These are phyloP conservation scores for Psilanteris sp. DNA, from an alignment of 1,140 invertebrate species.

Conservation along the genomic window DNA sequence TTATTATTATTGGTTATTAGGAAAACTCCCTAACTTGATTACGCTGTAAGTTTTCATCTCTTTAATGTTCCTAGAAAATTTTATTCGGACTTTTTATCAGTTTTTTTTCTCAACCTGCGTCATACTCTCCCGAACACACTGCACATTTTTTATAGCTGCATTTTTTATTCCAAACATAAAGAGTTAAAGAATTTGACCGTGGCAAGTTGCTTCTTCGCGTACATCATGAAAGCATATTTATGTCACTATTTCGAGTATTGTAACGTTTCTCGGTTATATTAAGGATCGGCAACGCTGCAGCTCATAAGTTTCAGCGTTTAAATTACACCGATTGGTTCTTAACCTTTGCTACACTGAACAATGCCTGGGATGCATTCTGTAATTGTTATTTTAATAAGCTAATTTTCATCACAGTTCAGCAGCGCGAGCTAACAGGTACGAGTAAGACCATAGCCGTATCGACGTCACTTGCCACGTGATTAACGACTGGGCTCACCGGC, in stretches of 20 bases:
- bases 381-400: slow-evolving; percentile 77
- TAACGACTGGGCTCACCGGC: slow-evolving; percentile 67
- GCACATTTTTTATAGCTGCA: no score
- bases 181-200: neutral
- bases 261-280: slow-evolving; percentile 30
- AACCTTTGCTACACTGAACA: slow-evolving; percentile 71
- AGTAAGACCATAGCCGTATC: slow-evolving; percentile 41
- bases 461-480: slow-evolving; percentile 65
- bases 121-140: no score
- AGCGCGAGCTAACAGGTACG: slow-evolving; percentile 44
- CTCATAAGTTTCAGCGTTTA: slow-evolving; percentile 62
- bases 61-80: no score
- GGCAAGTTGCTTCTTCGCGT: neutral
- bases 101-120: no score
- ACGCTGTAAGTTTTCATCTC: no score
- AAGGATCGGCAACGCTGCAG: slow-evolving; percentile 3
- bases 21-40: no score
- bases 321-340: slow-evolving; percentile 73
- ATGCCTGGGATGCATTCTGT: slow-evolving; percentile 69
- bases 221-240: slow-evolving; percentile 16
- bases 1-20: no score
- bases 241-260: slow-evolving; percentile 15
- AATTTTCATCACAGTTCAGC: slow-evolving; percentile 69
- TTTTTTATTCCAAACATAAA: no score
- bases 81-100: no score